Conservation (phyloP, 2,888 invertebrate genomes). For the Plebejus argus region DNA sequence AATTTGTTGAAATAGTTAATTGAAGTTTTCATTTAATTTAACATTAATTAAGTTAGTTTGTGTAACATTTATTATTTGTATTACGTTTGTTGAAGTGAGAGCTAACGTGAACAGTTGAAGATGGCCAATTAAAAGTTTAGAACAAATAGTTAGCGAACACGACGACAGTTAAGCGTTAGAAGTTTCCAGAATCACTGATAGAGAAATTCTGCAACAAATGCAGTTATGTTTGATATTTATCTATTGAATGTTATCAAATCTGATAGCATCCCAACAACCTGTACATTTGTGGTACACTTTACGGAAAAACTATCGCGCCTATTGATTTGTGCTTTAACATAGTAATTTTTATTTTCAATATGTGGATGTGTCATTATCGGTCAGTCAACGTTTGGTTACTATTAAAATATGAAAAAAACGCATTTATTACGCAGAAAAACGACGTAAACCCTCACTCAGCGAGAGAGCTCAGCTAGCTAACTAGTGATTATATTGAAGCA, state of each 20-base stretch:
- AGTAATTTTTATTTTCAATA: too few species aligned
- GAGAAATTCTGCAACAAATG: not conserved
- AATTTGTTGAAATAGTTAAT: not conserved
- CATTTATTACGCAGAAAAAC: too few species aligned
- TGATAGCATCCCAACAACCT: too few species aligned
- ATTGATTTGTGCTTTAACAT: too few species aligned
- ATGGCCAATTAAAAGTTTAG: slow-evolving; percentile 6
- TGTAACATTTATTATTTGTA: slow-evolving; percentile 2
- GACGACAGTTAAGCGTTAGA: not conserved
- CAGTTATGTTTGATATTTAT: not conserved
- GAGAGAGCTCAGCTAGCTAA: too few species aligned
- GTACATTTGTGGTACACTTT: too few species aligned
- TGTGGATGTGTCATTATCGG: too few species aligned
- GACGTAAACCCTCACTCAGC: too few species aligned
- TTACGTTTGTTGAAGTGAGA: not conserved
- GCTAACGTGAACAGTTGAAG: slow-evolving; percentile 3
- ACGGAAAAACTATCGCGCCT: too few species aligned
- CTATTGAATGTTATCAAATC: not conserved
- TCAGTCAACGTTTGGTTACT: too few species aligned
- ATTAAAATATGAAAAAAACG: too few species aligned
- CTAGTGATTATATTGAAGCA: too few species aligned
- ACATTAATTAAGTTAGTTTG: not conserved
- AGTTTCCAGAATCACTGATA: not conserved
- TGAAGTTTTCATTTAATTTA: not conserved
- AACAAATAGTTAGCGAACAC: slow-evolving; percentile 1